A percentile compares a stretch with the other conserved stretches of the same genome.
phyloP scores from a whole-genome alignment of 2,113 vertebrate species.

The Tamias sibiricus region DNA sequence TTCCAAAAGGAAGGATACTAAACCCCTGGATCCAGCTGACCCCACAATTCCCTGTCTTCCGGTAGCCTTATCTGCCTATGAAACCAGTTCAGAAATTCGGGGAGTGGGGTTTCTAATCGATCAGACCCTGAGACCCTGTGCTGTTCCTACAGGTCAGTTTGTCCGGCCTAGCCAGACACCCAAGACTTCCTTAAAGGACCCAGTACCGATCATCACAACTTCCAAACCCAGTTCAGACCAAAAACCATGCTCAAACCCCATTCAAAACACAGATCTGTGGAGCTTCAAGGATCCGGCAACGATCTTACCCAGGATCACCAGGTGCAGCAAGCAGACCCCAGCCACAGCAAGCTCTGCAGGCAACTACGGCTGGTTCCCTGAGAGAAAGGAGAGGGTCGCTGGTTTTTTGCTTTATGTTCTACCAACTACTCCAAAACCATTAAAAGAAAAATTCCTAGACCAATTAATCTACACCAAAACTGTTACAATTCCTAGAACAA shows the following conservation, averaged over 20 bases:
- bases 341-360: fast-evolving
- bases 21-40: not conserved
- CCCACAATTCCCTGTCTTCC: not conserved
- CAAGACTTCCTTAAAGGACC: not conserved
- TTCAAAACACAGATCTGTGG: not conserved
- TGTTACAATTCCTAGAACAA: not conserved
- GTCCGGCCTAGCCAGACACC: not conserved
- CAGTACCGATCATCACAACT: not conserved
- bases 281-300: not conserved
- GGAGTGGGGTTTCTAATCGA: not conserved
- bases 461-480: not conserved
- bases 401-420: not conserved
- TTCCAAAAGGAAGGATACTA: not conserved
- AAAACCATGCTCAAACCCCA: not conserved
- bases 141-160: not conserved
- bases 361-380: not conserved
- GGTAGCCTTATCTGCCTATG: not conserved
- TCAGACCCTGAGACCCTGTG: not conserved
- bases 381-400: too few relatives aligned
- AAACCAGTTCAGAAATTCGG: too few relatives aligned
- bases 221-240: not conserved
- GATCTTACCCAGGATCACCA: not conserved
- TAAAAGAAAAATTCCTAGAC: not conserved
- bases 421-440: not conserved
- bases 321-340: not conserved